A percentile compares a stretch with the other conserved stretches of the same genome.
phyloP scores from a whole-genome alignment of 2,888 invertebrate genomes.

The Chouioia cunea region DNA sequence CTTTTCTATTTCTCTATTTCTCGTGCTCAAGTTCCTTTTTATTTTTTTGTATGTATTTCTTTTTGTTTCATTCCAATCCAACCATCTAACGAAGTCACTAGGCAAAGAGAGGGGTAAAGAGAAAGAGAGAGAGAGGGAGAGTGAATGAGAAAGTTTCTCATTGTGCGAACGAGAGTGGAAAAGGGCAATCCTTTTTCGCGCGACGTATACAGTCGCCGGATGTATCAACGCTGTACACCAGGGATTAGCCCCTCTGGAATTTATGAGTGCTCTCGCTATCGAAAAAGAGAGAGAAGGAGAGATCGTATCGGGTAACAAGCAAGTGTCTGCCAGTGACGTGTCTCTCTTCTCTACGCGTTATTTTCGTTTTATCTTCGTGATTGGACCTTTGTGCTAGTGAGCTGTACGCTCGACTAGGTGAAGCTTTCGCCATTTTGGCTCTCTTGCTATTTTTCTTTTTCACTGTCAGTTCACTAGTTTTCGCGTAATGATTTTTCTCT shows the following conservation, averaged over 20 bases:
- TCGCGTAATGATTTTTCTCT: no score
- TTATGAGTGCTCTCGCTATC: constrained; percentile 52
- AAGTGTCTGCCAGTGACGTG: constrained; percentile 34
- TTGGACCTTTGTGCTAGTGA: no score
- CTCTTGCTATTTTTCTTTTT: no score
- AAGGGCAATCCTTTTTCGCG: background rate
- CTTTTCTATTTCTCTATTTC: constrained; percentile 9
- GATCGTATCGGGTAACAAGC: constrained; percentile 52
- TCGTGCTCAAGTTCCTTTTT: background rate
- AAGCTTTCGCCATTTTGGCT: no score
- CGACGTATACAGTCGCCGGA: constrained; percentile 49
- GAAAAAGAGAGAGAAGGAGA: constrained; percentile 5
- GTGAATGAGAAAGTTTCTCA: no score
- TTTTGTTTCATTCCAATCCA: background rate
- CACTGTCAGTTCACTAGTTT: no score
- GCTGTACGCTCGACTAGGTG: no score
- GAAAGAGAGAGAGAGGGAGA: no score
- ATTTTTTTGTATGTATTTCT: no score
- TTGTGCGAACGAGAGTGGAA: no score
- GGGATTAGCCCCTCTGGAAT: constrained; percentile 54
- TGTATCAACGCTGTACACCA: constrained; percentile 53
- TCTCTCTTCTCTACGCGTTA: constrained; percentile 11
- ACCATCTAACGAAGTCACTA: constrained; percentile 42
- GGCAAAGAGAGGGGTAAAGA: no score
- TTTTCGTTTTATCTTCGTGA: no score